Evolutionary conservation across 2,797 vertebrate genomes (phyloP).

Genomic region (Spea hammondii): DNA sequence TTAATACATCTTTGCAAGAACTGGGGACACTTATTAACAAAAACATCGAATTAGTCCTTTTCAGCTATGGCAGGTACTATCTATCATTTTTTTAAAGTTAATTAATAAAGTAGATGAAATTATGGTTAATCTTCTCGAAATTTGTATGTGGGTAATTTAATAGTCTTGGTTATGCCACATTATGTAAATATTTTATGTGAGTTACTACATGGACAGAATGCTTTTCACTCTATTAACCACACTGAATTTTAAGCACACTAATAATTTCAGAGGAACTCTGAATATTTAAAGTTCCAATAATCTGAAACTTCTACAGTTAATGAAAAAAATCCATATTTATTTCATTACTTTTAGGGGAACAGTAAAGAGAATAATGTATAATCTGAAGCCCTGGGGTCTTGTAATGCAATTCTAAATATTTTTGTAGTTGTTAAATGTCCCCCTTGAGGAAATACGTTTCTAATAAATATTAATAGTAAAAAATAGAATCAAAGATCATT

Average conservation of each 20-base stretch:
- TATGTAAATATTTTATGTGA: background rate
- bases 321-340: too few species aligned
- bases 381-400: too few species aligned
- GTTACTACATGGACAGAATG: background rate
- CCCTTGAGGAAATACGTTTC: background rate
- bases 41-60: background rate
- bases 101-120: background rate
- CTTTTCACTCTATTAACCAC: background rate
- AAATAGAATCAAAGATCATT: background rate
- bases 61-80: background rate
- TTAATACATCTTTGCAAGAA: background rate
- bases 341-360: too few species aligned
- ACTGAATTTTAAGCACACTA: background rate
- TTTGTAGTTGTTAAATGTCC: background rate
- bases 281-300: too few species aligned
- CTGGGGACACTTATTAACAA: background rate
- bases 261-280: too few species aligned
- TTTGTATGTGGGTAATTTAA: background rate
- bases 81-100: background rate
- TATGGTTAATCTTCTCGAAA: background rate
- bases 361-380: too few species aligned
- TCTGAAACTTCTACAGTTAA: too few species aligned
- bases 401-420: too few species aligned
- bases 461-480: background rate
- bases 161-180: background rate